Base-by-base conservation (phyloP, 2,113 vertebrate genomes). In the Salvator merianae region DNA sequence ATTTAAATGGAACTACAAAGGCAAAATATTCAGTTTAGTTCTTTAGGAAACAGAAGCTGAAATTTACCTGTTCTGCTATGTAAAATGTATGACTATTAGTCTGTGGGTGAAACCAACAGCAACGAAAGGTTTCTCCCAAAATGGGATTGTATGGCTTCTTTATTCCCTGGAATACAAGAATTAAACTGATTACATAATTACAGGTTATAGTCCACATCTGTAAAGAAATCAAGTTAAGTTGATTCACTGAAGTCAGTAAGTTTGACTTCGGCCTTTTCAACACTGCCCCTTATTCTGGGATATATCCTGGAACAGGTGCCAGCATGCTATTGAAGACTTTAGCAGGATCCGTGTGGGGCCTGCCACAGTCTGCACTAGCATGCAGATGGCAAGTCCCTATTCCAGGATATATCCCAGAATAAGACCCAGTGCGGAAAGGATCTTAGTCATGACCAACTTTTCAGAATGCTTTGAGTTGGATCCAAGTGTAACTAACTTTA, bases 81-180 rank as follows among this genome's bases (percentile, higher is more conserved):
- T 99, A 99, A 95, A 98, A 99, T 1, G 98, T 99, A 84, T 96
- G 97, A 93, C 98, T 99, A 94, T 97, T 88, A 0, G 97, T 98
- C 93, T 98, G 91, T n/a, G 98, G 98, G 90, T 99, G 98, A 85
- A 96, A 96, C 98, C 98, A 99, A 94, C 98, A 97, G 95, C 98
- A 99, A 92, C 98, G 98, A 93, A 99, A 99, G 0, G 95, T 98
- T 94, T 99, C 98, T 86, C 98, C 98, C 77, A 99, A 95, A 88
- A 99, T 97, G 32, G 98, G 98, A 92, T 99, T 99, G 93, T 99
- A 99, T 86, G 98, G 98, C 94, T 99, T 99, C 94, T 99, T 99
- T 91, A 99, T 97, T 77, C 98, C 98, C 98, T 99, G 93, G 69
- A 85, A 89, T 75, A 81, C 7, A 82, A 26, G 76, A 66, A 74